Base-by-base conservation (phyloP, 2,113 vertebrate genomes). In the Trogon melanurus region DNA sequence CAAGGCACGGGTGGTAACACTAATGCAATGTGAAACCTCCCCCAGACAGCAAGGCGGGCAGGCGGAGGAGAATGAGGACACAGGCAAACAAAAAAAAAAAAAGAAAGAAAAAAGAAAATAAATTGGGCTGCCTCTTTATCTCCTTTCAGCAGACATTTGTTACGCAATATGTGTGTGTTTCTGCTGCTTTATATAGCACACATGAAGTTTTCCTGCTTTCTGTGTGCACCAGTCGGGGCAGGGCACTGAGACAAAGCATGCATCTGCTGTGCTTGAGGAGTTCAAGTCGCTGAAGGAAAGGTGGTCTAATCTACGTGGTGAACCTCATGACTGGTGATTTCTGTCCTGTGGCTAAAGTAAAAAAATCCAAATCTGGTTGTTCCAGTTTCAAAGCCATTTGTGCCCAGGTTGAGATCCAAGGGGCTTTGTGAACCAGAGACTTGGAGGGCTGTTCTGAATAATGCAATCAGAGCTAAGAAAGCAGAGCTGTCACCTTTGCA, bases 1-100 rank as follows among this genome's bases (percentile, higher is more conserved):
- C 8, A 0, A 66, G 48, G 64, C 91, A 57, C 1, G 2, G 88
- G 44, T 9, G 2, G 90, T 58, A 79, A 95, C 15, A 2, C 44
- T 95, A 90, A 96, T 85, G 88, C 75, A 81, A 95, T 61, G 72
- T 93, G 96, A 97, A 96, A 93, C 90, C 88, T 95, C 88, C 82
- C 65, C 48, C 76, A 80, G 91, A 91, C 65, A 34, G 62, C 38
- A 7, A 32, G 74, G 87, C 21, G 5, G 71, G 83, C 30, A 11
- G 69, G 86, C 12, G 1, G 64, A 81, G 92, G 86, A 80, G 89
- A 95, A 95, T 71, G 94, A 93, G 94, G 94, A 95, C 95, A 84
- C 48, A 11, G 79, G 83, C 83, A 73, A 95, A 79, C 26, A 57
- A 64, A 74, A 67, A 56, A 29, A 41, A 30, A 53, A 32, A 44